Percentiles rank a stretch among this genome's conserved stretches.
Conservation (phyloP, 2,113 vertebrate species). For the Cisticola juncidis region DNA sequence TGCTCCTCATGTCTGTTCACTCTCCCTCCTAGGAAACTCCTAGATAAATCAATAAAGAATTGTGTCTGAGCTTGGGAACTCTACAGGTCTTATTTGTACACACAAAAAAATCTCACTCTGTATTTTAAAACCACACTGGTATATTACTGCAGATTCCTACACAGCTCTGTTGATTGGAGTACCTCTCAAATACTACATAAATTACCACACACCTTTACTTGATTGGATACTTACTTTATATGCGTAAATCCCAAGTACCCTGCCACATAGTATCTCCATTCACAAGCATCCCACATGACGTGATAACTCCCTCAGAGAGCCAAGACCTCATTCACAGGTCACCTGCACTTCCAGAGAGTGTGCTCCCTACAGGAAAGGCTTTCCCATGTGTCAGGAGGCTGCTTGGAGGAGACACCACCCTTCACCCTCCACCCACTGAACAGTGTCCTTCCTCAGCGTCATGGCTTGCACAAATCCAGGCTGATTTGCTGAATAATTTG, state of each 20-base stretch:
- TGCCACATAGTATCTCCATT: neutral
- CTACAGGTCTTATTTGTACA: neutral
- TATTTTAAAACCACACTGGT: neutral
- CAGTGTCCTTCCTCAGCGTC: neutral
- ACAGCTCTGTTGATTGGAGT: neutral
- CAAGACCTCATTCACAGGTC: neutral
- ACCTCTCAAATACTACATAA: neutral
- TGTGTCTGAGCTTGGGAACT: neutral
- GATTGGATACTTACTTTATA: neutral
- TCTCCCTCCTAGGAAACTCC: neutral
- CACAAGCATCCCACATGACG: neutral
- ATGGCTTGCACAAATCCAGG: neutral
- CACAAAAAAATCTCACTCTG: neutral
- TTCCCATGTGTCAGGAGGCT: neutral
- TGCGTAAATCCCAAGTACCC: neutral
- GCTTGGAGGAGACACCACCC: fast-evolving
- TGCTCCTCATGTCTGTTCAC: neutral
- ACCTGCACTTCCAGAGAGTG: neutral
- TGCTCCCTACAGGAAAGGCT: neutral
- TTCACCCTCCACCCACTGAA: neutral
- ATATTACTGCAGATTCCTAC: neutral
- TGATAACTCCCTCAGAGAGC: neutral
- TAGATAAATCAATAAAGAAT: neutral
- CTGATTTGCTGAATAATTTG: neutral
- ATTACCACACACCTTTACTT: neutral